phyloP scores from a whole-genome alignment of 2,113 vertebrate species.

The Pomatostomus ruficeps region DNA sequence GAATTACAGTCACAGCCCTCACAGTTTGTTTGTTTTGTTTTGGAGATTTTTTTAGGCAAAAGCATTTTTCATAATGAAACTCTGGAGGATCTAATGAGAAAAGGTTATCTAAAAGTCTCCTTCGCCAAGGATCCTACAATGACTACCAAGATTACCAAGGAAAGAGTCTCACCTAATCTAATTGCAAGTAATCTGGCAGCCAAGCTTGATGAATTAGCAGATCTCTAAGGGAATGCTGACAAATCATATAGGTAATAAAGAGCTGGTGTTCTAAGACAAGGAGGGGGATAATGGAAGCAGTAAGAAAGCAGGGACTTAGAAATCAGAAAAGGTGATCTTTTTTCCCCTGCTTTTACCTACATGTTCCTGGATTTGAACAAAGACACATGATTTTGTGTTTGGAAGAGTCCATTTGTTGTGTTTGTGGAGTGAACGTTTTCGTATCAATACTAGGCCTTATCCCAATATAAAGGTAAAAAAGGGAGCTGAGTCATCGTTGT shows the following conservation, averaged over 20 bases:
- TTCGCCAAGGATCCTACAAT: background rate
- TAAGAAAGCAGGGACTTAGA: background rate
- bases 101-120: background rate
- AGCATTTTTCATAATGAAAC: background rate
- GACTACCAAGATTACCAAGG: background rate
- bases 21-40: background rate
- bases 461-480: background rate
- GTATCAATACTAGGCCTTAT: background rate
- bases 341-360: background rate
- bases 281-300: background rate
- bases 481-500: background rate
- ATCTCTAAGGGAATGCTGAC: slow-evolving; percentile 6
- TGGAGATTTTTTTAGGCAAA: background rate
- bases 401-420: background rate
- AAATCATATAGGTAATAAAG: background rate
- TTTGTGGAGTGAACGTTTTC: background rate
- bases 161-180: background rate
- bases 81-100: background rate
- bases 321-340: background rate
- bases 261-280: background rate
- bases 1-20: background rate
- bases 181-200: background rate
- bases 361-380: background rate
- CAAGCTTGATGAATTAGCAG: slow-evolving; percentile 9
- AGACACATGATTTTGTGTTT: background rate